Evolutionary conservation across 2,888 invertebrate genomes (phyloP).

Genomic region (Dryomyza anilis): DNA sequence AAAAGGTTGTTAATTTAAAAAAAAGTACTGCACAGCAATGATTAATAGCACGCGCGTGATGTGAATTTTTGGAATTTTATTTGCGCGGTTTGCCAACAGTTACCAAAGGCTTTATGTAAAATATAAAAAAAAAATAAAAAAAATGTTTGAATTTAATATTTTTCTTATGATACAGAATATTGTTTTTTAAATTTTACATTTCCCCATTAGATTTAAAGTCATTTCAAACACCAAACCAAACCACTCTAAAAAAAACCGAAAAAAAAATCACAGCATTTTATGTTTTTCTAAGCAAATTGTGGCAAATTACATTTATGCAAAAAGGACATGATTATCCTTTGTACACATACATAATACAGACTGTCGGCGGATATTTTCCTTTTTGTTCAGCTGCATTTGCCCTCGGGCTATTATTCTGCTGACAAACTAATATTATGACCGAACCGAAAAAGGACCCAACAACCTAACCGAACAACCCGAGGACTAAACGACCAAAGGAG

Average conservation of each 20-base stretch:
- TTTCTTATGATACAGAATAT: too few relatives aligned
- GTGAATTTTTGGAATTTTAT: neutral
- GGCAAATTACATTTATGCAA: neutral
- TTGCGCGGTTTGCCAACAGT: neutral
- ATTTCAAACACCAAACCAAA: neutral
- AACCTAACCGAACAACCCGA: too few relatives aligned
- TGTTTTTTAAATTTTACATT: neutral
- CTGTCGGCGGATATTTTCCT: too few relatives aligned
- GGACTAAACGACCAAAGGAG: too few relatives aligned
- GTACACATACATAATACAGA: too few relatives aligned
- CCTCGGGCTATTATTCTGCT: constrained; percentile 5
- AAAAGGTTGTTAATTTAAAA: too few relatives aligned
- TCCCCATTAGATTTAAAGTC: neutral
- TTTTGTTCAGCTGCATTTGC: too few relatives aligned
- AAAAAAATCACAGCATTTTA: too few relatives aligned
- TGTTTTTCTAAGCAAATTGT: too few relatives aligned
- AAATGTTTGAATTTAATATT: too few relatives aligned
- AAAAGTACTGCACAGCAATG: neutral
- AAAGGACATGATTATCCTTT: constrained; percentile 1
- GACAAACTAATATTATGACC: neutral
- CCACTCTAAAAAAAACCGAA: neutral
- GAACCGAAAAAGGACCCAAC: neutral
- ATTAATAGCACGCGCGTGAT: neutral
- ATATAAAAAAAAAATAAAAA: neutral
- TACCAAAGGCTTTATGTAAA: neutral